phyloP scores from a whole-genome alignment of 2,797 vertebrate genomes.

The Enteromius mattozi region DNA sequence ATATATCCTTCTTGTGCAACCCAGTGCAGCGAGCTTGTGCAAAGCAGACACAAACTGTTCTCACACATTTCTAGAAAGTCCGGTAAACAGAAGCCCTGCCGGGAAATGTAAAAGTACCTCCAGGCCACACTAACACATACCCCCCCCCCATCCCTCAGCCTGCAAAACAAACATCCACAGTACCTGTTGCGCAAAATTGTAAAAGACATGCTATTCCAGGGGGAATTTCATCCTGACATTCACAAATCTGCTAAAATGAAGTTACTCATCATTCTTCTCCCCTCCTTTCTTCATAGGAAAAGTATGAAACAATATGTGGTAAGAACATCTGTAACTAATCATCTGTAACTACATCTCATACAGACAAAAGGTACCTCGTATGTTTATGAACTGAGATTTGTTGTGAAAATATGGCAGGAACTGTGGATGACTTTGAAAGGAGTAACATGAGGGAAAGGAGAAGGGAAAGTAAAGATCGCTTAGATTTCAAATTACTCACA shows the following conservation, averaged over 20 bases:
- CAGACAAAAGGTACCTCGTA: constrained; percentile 4
- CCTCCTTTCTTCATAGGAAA: neutral
- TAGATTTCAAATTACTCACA: neutral
- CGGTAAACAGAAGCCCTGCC: constrained; percentile 28
- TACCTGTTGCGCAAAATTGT: constrained; percentile 44
- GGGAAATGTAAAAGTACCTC: constrained; percentile 22
- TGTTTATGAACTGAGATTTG: neutral
- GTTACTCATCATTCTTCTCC: constrained; percentile 23
- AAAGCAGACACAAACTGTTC: constrained; percentile 25
- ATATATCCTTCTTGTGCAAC: neutral
- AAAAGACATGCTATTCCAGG: neutral
- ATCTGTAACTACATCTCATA: neutral
- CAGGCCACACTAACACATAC: neutral
- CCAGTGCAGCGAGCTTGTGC: neutral
- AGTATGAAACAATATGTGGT: constrained; percentile 39
- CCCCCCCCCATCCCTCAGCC: neutral
- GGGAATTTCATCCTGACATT: constrained; percentile 17
- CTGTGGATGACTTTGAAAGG: neutral
- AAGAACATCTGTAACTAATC: constrained; percentile 58
- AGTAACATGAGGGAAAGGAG: neutral
- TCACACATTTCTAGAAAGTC: constrained; percentile 18
- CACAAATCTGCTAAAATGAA: constrained; percentile 27
- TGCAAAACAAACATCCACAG: constrained; percentile 38
- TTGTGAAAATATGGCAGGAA: neutral
- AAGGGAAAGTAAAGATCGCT: constrained; percentile 19